Percentiles rank a stretch among this genome's conserved stretches.
Conservation (phyloP, 2,888 invertebrate genomes). For the Nymphalis c-album region DNA sequence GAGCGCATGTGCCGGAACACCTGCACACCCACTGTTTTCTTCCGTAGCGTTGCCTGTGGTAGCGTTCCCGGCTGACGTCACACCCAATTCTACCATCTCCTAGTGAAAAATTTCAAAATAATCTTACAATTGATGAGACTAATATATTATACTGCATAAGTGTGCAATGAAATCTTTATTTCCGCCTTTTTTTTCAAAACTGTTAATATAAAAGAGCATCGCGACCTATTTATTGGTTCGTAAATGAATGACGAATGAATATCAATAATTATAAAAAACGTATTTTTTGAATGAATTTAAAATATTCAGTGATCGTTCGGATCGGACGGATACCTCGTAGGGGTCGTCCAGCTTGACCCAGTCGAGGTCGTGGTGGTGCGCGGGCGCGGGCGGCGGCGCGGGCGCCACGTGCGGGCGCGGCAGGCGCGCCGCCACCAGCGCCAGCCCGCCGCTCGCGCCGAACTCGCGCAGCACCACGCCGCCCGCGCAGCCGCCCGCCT, state of each 20-base stretch:
- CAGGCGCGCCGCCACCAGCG: conserved; percentile 92
- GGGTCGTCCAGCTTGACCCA: conserved; percentile 85
- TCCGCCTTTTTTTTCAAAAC: too few relatives aligned
- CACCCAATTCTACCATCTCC: conserved; percentile 70
- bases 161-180: too few relatives aligned
- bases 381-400: conserved; percentile 79
- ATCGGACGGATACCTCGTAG: conserved; percentile 68
- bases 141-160: too few relatives aligned
- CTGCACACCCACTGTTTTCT: conserved; percentile 66
- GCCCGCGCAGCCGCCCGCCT: conserved; percentile 31
- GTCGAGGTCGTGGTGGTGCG: conserved; percentile 78
- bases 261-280: too few relatives aligned
- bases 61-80: conserved; percentile 41
- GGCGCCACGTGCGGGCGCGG: conserved; percentile 93
- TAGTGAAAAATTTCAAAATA: conserved; percentile 24
- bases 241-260: too few relatives aligned
- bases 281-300: too few relatives aligned
- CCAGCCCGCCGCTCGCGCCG: conserved; percentile 93
- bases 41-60: conserved; percentile 65
- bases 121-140: too few relatives aligned
- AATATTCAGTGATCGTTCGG: too few relatives aligned
- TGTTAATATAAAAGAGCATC: too few relatives aligned
- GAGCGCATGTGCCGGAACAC: conserved; percentile 93
- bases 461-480: conserved; percentile 88
- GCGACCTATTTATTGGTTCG: too few relatives aligned